Percentiles rank a stretch among this genome's conserved stretches.
These are phyloP conservation scores for Ennomos quercinarius DNA, from an alignment of 2,888 invertebrate species.

Conservation along the genomic window DNA sequence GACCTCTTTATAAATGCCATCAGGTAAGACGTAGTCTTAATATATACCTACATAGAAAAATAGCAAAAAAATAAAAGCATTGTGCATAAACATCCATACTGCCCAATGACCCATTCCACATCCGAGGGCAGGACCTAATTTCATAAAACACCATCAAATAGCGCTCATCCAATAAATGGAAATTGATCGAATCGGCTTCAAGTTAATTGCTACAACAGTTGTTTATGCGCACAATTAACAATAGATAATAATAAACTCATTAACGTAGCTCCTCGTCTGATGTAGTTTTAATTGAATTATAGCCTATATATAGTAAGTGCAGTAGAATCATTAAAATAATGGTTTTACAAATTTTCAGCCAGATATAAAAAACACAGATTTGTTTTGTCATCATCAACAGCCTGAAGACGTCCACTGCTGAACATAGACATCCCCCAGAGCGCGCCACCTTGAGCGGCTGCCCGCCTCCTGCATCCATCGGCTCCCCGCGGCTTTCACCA, in stretches of 20 bases:
- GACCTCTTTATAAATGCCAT: too few relatives aligned
- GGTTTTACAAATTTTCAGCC: too few relatives aligned
- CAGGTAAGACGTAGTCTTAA: too few relatives aligned
- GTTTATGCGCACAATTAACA: constrained; percentile 54
- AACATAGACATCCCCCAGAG: too few relatives aligned
- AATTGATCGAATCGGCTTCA: constrained; percentile 48
- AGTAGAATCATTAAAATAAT: background rate
- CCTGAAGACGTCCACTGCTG: too few relatives aligned
- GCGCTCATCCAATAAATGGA: constrained; percentile 38
- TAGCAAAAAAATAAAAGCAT: too few relatives aligned
- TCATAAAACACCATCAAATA: constrained; percentile 45
- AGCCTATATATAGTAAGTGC: constrained; percentile 9
- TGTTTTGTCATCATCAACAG: too few relatives aligned
- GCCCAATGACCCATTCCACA: background rate
- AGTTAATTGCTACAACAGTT: constrained; percentile 49
- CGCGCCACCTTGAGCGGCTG: too few relatives aligned
- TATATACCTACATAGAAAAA: too few relatives aligned
- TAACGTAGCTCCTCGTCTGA: constrained; percentile 37
- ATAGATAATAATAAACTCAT: constrained; percentile 56
- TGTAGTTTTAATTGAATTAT: constrained; percentile 43
- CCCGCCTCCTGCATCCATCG: too few relatives aligned
- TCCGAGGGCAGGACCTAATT: constrained; percentile 48
- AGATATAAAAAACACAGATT: too few relatives aligned
- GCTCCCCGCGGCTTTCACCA: too few relatives aligned
- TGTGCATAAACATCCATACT: background rate